Conservation (phyloP, 2,888 invertebrate genomes). For the Phlogophora meticulosa region DNA sequence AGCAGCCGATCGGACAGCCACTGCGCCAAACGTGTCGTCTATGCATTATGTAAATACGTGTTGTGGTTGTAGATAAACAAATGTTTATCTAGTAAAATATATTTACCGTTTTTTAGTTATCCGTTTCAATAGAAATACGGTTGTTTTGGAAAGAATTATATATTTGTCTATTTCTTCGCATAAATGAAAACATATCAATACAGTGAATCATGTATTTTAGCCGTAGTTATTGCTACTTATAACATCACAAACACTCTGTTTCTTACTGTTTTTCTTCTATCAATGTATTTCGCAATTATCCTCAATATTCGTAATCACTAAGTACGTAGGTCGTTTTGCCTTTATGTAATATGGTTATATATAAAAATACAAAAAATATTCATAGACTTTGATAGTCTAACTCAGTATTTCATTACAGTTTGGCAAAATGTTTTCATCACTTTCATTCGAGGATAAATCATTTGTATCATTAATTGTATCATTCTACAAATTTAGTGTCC, state of each 20-base stretch:
- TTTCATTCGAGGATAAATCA: background rate
- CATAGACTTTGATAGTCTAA: background rate
- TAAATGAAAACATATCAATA: background rate
- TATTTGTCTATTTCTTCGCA: too few species aligned
- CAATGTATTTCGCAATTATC: constrained; percentile 5
- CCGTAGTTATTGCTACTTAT: background rate
- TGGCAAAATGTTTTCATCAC: constrained; percentile 5
- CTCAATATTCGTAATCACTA: constrained; percentile 19
- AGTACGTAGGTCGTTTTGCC: too few species aligned
- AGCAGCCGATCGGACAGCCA: too few species aligned
- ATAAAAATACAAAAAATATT: background rate
- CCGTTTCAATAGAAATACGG: background rate
- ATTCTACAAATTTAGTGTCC: background rate
- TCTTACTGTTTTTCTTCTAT: background rate
- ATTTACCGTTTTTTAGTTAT: background rate
- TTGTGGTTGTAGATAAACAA: too few species aligned
- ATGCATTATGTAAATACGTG: too few species aligned
- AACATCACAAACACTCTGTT: background rate
- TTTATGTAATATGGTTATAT: background rate
- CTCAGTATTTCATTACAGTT: background rate
- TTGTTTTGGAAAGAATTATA: background rate
- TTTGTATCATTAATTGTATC: background rate
- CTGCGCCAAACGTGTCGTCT: too few species aligned
- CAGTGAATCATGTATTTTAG: background rate
- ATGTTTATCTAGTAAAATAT: background rate